Conservation (phyloP, 2,797 vertebrate species). For the Anniella stebbinsi region DNA sequence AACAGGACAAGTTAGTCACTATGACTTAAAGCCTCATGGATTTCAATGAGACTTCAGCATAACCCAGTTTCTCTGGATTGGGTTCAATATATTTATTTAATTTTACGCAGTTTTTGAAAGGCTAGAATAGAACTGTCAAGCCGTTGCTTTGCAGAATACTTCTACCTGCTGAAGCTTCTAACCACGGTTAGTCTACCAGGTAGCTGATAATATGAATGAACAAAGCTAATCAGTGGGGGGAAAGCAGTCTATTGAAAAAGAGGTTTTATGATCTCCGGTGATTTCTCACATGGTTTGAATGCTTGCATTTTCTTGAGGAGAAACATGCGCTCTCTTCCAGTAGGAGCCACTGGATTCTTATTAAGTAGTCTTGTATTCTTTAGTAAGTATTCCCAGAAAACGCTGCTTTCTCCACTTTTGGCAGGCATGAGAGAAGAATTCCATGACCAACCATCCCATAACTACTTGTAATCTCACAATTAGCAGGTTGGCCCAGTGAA, state of each 20-base stretch:
- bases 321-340: neutral
- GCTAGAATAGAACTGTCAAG: neutral
- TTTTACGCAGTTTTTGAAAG: neutral
- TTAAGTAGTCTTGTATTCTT: too few species aligned
- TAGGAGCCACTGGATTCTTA: neutral
- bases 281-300: neutral
- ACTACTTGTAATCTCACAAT: neutral
- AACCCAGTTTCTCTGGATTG: too few species aligned
- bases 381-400: neutral
- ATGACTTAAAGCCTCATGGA: too few species aligned
- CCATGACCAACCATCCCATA: neutral
- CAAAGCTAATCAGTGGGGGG: neutral
- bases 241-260: neutral
- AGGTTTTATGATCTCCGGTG: neutral
- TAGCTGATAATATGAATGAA: neutral
- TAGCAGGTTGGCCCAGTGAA: neutral
- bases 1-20: too few species aligned
- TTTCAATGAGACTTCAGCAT: too few species aligned
- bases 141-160: neutral
- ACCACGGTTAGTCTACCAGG: neutral
- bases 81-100: neutral
- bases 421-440: neutral
- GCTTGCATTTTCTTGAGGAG: neutral
- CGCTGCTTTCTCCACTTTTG: neutral
- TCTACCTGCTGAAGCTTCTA: neutral